These are phyloP conservation scores for Lophotis ruficrista DNA, from an alignment of 2,113 vertebrate species.

Conservation along the genomic window DNA sequence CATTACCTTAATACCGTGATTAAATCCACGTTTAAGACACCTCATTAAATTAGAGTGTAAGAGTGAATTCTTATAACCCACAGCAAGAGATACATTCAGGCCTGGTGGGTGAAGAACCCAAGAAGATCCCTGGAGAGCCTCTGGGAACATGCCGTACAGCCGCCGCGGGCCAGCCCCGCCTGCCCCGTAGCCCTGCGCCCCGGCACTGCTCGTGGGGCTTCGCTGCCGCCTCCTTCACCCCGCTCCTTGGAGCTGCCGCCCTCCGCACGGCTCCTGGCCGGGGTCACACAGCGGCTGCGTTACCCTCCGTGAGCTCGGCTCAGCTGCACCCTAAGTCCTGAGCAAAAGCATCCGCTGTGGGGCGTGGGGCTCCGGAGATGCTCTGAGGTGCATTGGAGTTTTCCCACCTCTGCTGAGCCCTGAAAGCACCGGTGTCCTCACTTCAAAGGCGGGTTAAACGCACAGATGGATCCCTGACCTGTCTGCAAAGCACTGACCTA, in stretches of 20 bases:
- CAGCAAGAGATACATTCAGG: background rate
- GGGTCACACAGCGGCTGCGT: fast-evolving
- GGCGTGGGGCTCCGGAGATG: background rate
- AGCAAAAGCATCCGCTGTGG: background rate
- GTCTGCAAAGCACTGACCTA: background rate
- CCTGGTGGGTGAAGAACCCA: background rate
- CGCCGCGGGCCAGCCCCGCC: background rate
- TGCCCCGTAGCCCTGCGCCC: background rate
- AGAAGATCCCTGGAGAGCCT: background rate
- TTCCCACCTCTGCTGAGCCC: background rate
- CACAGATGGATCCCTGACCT: background rate
- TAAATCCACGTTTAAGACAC: conserved; percentile 32
- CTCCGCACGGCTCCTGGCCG: fast-evolving
- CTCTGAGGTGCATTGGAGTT: background rate
- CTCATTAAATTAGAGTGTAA: conserved; percentile 31
- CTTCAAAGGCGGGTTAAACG: background rate
- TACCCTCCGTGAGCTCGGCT: fast-evolving
- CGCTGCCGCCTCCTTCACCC: background rate
- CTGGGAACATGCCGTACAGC: background rate
- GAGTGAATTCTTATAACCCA: background rate
- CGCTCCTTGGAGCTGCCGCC: fast-evolving
- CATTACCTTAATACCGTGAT: conserved; percentile 27
- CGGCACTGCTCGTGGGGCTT: fast-evolving
- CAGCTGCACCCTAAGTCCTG: background rate
- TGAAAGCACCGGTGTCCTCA: background rate